phyloP scores from a whole-genome alignment of 1,140 invertebrate genomes.

The Dendroctonus valens region DNA sequence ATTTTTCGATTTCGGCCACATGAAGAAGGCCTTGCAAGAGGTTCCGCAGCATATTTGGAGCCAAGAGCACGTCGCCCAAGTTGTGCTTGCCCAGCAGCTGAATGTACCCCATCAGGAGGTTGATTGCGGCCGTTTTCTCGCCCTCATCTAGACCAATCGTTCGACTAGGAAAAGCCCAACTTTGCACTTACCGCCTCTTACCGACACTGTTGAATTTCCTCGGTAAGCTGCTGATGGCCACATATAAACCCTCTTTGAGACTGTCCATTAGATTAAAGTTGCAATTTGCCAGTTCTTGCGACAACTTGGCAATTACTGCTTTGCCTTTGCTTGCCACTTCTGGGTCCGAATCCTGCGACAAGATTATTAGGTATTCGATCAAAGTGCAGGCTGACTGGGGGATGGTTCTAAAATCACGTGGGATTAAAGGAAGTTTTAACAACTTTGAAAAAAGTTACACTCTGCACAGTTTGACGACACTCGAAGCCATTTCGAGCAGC shows the following conservation, averaged over 20 bases:
- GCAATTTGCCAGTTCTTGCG: constrained; percentile 43
- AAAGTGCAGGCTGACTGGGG: constrained; percentile 54
- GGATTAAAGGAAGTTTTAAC: constrained; percentile 17
- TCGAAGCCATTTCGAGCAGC: constrained; percentile 52
- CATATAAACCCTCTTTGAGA: constrained; percentile 60
- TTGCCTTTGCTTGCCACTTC: constrained; percentile 48
- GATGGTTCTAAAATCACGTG: constrained; percentile 55
- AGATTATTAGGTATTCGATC: constrained; percentile 58
- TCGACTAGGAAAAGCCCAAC: too few species aligned
- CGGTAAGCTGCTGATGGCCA: constrained; percentile 56
- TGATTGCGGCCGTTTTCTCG: constrained; percentile 57
- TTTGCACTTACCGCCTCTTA: constrained; percentile 37
- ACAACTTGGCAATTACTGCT: constrained; percentile 45
- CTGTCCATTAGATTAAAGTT: constrained; percentile 53
- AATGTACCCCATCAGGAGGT: constrained; percentile 62
- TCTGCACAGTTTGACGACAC: constrained; percentile 57
- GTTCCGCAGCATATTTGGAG: constrained; percentile 53
- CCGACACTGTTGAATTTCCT: constrained; percentile 60
- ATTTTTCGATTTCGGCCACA: constrained; percentile 56
- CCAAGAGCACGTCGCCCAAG: constrained; percentile 56
- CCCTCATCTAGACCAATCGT: constrained; percentile 52
- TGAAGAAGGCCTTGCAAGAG: constrained; percentile 57
- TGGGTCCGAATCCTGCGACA: constrained; percentile 58
- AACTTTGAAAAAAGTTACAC: constrained; percentile 49
- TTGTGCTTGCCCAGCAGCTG: constrained; percentile 55